Conservation (phyloP, 2,797 vertebrate species). For the Molossus molossus region DNA sequence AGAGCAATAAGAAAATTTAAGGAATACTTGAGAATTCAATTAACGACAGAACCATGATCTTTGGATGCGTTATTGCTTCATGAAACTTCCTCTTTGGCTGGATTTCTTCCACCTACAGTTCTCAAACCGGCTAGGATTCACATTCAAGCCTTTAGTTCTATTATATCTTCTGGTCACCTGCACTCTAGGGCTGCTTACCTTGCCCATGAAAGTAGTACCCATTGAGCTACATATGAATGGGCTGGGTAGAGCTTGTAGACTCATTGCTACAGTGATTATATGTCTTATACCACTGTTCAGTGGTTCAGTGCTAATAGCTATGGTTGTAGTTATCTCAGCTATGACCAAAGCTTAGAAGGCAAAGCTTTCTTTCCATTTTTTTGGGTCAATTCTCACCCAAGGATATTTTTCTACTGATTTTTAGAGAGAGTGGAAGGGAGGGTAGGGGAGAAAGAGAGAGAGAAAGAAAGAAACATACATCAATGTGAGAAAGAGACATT, state of each 20-base stretch:
- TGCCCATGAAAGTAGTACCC: background rate
- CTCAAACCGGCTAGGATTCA: background rate
- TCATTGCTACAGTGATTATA: background rate
- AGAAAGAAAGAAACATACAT: no score
- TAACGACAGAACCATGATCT: background rate
- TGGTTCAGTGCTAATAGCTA: background rate
- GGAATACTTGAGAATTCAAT: constrained; percentile 15
- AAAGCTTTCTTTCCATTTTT: background rate
- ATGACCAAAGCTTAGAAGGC: background rate
- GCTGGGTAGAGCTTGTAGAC: background rate
- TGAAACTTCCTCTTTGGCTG: background rate
- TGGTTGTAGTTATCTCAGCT: background rate
- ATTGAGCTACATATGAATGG: background rate
- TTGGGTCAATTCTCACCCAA: no score
- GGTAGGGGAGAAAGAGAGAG: no score
- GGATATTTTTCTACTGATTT: no score
- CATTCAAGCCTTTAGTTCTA: background rate
- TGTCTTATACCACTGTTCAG: background rate
- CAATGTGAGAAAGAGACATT: no score
- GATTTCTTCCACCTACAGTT: background rate
- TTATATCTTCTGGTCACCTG: background rate
- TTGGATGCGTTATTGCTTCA: background rate
- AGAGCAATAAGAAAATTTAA: constrained; percentile 37
- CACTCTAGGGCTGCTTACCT: background rate
- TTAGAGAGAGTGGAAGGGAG: no score